phyloP scores from a whole-genome alignment of 2,888 invertebrate genomes.

The Mesorhabditis spiculigera region DNA sequence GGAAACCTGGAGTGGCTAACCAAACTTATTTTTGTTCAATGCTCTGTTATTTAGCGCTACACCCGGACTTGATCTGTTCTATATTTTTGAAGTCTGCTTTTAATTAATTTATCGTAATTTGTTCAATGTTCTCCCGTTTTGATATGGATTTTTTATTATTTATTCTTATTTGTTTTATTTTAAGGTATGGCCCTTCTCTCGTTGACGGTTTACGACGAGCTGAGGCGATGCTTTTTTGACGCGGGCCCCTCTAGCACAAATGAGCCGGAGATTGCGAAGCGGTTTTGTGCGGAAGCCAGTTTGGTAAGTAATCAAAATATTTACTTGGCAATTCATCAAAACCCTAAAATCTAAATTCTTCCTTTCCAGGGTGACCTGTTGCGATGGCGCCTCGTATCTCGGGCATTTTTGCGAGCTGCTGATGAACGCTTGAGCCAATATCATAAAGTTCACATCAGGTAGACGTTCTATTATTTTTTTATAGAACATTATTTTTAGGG shows the following conservation, averaged over 20 bases:
- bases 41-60: too few relatives aligned
- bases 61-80: too few relatives aligned
- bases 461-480: not conserved
- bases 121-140: too few relatives aligned
- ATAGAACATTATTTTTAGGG: conserved; percentile 10
- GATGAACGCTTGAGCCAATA: conserved; percentile 26
- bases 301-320: not conserved
- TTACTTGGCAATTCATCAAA: not conserved
- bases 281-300: not conserved
- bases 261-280: not conserved
- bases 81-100: too few relatives aligned
- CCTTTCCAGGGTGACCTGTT: conserved; percentile 36
- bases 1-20: too few relatives aligned
- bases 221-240: conserved; percentile 2
- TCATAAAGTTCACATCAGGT: conserved; percentile 36
- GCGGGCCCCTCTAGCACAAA: not conserved
- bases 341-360: not conserved
- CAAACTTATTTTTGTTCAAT: too few relatives aligned
- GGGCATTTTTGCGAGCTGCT: conserved; percentile 33
- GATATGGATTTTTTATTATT: too few relatives aligned
- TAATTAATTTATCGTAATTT: too few relatives aligned
- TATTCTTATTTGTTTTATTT: too few relatives aligned
- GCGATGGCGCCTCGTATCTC: conserved; percentile 43
- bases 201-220: conserved; percentile 1
- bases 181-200: not conserved